Percentiles rank a stretch among this genome's conserved stretches.
These are phyloP conservation scores for Gandaritis pyraliata DNA, from an alignment of 2,888 invertebrate species.

Conservation along the genomic window DNA sequence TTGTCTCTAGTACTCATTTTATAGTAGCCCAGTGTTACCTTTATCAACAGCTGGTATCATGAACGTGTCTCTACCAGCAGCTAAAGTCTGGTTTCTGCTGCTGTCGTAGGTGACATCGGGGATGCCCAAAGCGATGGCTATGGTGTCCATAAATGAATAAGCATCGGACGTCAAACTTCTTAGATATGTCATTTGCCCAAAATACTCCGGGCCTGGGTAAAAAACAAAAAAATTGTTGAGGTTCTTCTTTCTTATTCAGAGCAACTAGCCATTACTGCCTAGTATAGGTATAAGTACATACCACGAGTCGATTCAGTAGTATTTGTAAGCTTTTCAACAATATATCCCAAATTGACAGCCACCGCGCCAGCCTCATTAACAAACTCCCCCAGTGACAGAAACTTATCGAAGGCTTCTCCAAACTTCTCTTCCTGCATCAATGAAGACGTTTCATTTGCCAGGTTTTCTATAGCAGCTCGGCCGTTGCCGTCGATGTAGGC, in stretches of 20 bases:
- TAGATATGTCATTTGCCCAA: constrained; percentile 56
- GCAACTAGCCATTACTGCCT: too few species aligned
- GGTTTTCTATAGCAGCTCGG: constrained; percentile 79
- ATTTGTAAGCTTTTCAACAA: constrained; percentile 65
- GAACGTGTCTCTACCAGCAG: constrained; percentile 84
- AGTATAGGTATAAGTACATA: constrained; percentile 10
- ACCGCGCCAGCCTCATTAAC: constrained; percentile 86
- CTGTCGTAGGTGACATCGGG: constrained; percentile 85
- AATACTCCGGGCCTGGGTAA: constrained; percentile 58
- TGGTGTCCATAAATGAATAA: constrained; percentile 87
- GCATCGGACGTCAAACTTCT: constrained; percentile 53
- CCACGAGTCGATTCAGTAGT: constrained; percentile 27
- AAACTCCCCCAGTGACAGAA: constrained; percentile 84
- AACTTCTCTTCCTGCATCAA: constrained; percentile 81
- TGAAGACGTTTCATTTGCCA: constrained; percentile 77
- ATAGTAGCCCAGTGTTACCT: constrained; percentile 66
- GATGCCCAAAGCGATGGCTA: constrained; percentile 86
- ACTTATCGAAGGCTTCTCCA: constrained; percentile 85
- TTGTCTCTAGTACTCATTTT: too few species aligned
- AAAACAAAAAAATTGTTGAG: not conserved
- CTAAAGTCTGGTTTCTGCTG: constrained; percentile 82
- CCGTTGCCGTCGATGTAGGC: constrained; percentile 88
- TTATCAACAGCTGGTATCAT: constrained; percentile 88
- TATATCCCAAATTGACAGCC: constrained; percentile 87
- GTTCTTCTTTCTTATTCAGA: too few species aligned